phyloP scores from a whole-genome alignment of 1,140 invertebrate genomes.

The Mactra quadrangularis region DNA sequence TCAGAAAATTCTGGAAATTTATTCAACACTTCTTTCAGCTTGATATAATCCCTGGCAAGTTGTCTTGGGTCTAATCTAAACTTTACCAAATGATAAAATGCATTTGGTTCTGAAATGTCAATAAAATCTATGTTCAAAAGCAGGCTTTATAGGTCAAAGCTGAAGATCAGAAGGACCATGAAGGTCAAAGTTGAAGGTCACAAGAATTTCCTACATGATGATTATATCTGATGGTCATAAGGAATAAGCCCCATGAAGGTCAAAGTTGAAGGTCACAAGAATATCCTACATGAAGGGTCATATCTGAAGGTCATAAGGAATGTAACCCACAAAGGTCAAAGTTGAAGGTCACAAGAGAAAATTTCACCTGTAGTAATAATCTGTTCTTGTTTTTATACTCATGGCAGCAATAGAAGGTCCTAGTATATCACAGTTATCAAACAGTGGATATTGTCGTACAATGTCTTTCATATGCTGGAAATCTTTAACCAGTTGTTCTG shows the following conservation, averaged over 20 bases:
- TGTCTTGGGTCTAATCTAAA: constrained; percentile 84
- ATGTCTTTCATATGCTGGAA: constrained; percentile 46
- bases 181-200: neutral
- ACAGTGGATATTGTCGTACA: constrained; percentile 40
- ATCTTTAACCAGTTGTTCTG: constrained; percentile 57
- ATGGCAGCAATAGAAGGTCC: constrained; percentile 39
- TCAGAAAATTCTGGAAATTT: constrained; percentile 85
- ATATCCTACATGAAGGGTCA: neutral
- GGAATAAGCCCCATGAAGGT: neutral
- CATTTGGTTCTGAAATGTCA: constrained; percentile 70
- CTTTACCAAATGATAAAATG: constrained; percentile 63
- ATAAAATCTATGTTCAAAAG: neutral
- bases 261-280: neutral
- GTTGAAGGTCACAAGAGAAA: neutral
- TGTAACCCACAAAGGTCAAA: no score
- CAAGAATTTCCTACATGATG: neutral
- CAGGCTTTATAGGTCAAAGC: no score
- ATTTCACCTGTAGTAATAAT: constrained; percentile 44
- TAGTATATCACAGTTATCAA: constrained; percentile 40
- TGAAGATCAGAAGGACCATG: no score
- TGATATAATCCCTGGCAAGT: constrained; percentile 87
- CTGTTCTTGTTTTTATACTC: neutral
- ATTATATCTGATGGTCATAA: no score
- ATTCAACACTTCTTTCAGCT: constrained; percentile 85
- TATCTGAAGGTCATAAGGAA: no score